phyloP scores from a whole-genome alignment of 2,888 invertebrate species.

The Ornithoptera priamus region DNA sequence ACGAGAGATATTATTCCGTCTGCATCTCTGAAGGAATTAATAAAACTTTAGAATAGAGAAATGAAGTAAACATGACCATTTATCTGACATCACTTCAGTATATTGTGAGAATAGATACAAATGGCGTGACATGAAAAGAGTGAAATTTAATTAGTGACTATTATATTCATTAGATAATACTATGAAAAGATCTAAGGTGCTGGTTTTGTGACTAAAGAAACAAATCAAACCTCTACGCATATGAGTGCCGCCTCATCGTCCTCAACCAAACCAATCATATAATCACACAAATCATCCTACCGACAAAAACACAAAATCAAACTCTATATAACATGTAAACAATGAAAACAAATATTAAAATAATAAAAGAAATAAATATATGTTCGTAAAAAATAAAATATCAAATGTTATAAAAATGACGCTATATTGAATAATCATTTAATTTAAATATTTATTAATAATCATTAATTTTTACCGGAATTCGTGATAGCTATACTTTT shows the following conservation, averaged over 20 bases:
- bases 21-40: no score
- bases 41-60: no score
- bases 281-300: constrained; percentile 80
- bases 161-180: background rate
- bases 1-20: no score
- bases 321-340: background rate
- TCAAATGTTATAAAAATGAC: background rate
- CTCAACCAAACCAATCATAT: constrained; percentile 80
- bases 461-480: no score
- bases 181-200: background rate
- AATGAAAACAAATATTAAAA: background rate
- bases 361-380: background rate
- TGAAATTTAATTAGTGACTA: background rate
- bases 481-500: no score
- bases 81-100: background rate
- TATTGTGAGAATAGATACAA: constrained; percentile 1
- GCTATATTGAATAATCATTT: background rate
- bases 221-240: constrained; percentile 70
- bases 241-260: constrained; percentile 79
- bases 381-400: background rate
- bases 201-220: constrained; percentile 10
- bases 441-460: no score
- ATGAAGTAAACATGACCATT: background rate
- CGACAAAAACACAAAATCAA: constrained; percentile 62
- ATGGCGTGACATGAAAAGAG: background rate